Base-by-base conservation (phyloP, 1,140 invertebrate species). In the Psix sp. region DNA sequence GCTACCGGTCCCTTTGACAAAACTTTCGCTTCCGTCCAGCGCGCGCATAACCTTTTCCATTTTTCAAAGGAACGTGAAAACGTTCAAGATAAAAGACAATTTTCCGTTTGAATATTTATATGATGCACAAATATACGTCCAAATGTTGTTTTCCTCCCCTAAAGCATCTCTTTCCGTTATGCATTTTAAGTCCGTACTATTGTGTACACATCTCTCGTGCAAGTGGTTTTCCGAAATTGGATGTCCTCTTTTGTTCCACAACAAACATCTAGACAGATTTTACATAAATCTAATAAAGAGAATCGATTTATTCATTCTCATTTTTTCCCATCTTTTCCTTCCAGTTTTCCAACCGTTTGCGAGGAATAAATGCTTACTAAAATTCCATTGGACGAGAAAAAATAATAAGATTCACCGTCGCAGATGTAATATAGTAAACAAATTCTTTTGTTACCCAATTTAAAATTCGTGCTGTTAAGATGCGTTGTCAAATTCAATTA, bases 61-160 rank as follows among this genome's bases (percentile, higher is more conserved):
- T 75, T 70, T 65, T 65, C 52, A 48, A 52, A 63, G 68, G 59
- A 70, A 66, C 54, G 57, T 36, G 52, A 40, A 63, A 70, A 60
- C 45, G 26, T 17, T 35, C 40, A 5, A 62, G 56, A 66, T 54
- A 56, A 67, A 66, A 71, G 66, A 60, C 62, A 67, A 62, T 76
- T 76, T 70, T 66, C 66, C 51, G 62, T 71, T 63, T 62, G 66
- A 71, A 66, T 71, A 67, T 71, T 71, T 66, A 66, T 52, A 54
- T 40, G 39, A 33, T 35, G 52, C 62, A 54, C 62, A 66, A 73
- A 60, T 66, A 51, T 59, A 39, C 57, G 59, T 48, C 39, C 68
- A 65, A 72, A 66, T 73, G 54, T 66, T 63, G 40, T 62, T 35
- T 46, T 7, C 20, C 31, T 10, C 21, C 48, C 31, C 40, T 29